phyloP scores from a whole-genome alignment of 1,140 invertebrate genomes.

The Drosophila kanapiae region DNA sequence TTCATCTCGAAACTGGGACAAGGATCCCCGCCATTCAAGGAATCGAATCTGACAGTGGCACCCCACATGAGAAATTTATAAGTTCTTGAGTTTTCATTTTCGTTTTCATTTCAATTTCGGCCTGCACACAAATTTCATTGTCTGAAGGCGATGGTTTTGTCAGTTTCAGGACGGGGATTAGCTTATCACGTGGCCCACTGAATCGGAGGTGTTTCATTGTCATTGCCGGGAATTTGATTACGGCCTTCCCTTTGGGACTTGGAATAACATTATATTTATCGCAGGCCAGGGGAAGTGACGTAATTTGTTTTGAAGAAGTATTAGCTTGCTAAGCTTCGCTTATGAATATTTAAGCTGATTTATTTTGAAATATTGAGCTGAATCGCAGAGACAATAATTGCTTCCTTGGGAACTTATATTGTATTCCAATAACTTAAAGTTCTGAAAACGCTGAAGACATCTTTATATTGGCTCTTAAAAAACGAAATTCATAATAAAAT shows the following conservation, averaged over 20 bases:
- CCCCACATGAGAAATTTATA: constrained; percentile 67
- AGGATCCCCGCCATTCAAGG: constrained; percentile 35
- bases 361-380: not conserved
- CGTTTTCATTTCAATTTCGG: constrained; percentile 69
- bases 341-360: constrained; percentile 19
- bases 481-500: not conserved
- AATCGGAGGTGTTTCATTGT: constrained; percentile 41
- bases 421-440: too few species aligned
- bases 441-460: not conserved
- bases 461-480: not conserved
- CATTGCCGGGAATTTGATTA: constrained; percentile 18
- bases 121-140: constrained; percentile 65
- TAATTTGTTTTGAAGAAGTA: constrained; percentile 24
- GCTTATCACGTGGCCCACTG: constrained; percentile 66
- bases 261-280: constrained; percentile 17
- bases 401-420: too few species aligned
- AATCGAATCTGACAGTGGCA: constrained; percentile 31
- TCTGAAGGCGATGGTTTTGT: constrained; percentile 68
- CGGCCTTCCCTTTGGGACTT: not conserved
- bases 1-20: constrained; percentile 38
- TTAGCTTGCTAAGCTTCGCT: not conserved
- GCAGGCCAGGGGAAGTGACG: constrained; percentile 2
- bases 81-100: constrained; percentile 79
- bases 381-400: not conserved
- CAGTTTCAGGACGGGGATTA: constrained; percentile 70